A percentile compares a stretch with the other conserved stretches of the same genome.
Evolutionary conservation across 2,888 invertebrate species (phyloP).

Genomic region (Andrena fulva): DNA sequence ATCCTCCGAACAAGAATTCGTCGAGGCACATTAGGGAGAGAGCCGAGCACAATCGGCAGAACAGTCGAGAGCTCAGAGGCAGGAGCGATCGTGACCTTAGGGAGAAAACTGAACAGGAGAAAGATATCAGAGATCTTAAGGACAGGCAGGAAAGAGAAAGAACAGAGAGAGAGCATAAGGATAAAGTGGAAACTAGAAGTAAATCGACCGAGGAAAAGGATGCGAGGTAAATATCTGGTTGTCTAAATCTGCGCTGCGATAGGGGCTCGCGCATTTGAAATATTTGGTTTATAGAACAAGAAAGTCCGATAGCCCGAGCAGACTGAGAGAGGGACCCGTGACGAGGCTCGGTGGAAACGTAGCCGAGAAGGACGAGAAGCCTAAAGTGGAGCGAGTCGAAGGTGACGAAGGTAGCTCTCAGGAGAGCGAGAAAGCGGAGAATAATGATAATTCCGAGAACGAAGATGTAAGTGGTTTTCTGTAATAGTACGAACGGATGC

Average conservation of each 20-base stretch:
- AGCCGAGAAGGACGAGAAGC: constrained; percentile 78
- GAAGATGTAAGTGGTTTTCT: constrained; percentile 74
- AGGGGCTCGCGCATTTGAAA: background rate
- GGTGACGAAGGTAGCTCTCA: constrained; percentile 80
- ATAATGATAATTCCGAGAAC: constrained; percentile 83
- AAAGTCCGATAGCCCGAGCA: constrained; percentile 79
- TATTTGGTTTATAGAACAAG: constrained; percentile 66
- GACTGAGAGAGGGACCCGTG: constrained; percentile 81
- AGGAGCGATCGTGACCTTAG: constrained; percentile 74
- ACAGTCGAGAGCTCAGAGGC: constrained; percentile 71
- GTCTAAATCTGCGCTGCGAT: background rate
- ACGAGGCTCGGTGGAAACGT: constrained; percentile 80
- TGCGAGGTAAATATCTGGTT: constrained; percentile 68
- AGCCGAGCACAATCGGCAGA: constrained; percentile 72
- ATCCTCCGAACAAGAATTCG: constrained; percentile 80
- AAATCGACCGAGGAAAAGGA: constrained; percentile 81
- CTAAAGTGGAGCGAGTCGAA: constrained; percentile 75
- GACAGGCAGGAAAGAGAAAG: constrained; percentile 73
- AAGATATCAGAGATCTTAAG: constrained; percentile 74
- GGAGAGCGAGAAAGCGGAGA: constrained; percentile 81
- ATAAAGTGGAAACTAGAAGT: constrained; percentile 76
- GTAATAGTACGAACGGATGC: background rate
- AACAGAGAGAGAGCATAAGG: constrained; percentile 71
- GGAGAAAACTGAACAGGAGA: constrained; percentile 76
- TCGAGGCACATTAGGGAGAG: constrained; percentile 79